phyloP scores from a whole-genome alignment of 2,113 vertebrate species.

The Podarcis raffonei region DNA sequence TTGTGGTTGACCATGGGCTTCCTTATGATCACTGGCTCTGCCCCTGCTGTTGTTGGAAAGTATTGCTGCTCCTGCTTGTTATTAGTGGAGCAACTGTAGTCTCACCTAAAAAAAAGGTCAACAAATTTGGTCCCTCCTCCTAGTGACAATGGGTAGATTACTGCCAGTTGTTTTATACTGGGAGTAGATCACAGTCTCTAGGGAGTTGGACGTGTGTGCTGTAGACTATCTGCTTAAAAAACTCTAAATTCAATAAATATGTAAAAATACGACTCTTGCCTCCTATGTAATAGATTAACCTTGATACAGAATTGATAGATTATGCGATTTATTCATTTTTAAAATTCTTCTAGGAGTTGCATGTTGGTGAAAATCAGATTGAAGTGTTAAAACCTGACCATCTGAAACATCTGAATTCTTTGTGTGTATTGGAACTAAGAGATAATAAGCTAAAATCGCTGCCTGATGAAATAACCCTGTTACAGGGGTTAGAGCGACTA shows the following conservation, averaged over 20 bases:
- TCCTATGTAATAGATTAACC: neutral
- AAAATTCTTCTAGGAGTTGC: conserved; percentile 81
- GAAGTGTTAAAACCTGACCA: conserved; percentile 80
- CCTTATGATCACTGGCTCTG: too few relatives aligned
- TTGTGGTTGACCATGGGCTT: too few relatives aligned
- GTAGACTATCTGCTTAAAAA: neutral
- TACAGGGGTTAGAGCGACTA: conserved; percentile 87
- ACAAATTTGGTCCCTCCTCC: too few relatives aligned
- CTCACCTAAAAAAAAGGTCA: too few relatives aligned
- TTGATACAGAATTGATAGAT: neutral
- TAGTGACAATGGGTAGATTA: too few relatives aligned
- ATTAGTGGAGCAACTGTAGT: too few relatives aligned
- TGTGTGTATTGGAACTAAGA: conserved; percentile 89
- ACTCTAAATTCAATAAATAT: neutral
- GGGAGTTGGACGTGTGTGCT: neutral
- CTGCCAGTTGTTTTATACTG: too few relatives aligned
- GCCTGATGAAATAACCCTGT: conserved; percentile 85
- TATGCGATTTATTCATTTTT: conserved; percentile 20
- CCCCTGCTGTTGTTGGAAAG: too few relatives aligned
- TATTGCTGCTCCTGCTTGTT: too few relatives aligned
- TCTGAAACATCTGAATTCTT: conserved; percentile 80
- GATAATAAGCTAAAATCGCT: conserved; percentile 92
- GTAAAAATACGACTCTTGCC: neutral
- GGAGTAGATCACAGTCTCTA: too few relatives aligned
- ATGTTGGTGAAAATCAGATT: conserved; percentile 94